Evolutionary conservation across 1,140 invertebrate species (phyloP).

Genomic region (Papilio xuthus): DNA sequence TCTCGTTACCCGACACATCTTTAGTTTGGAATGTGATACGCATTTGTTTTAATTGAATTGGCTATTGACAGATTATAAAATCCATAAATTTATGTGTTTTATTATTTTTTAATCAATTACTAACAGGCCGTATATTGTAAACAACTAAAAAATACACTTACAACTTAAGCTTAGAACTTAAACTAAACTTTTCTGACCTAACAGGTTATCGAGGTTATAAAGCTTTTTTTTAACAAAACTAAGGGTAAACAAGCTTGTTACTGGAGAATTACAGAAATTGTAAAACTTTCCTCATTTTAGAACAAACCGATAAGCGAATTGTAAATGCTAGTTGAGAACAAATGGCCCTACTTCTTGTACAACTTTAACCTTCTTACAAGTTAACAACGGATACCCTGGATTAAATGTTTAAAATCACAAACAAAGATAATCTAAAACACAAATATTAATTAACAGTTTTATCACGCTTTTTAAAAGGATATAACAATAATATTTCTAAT

Average conservation of each 20-base stretch:
- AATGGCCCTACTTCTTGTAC: not conserved
- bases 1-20: not conserved
- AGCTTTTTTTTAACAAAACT: not conserved
- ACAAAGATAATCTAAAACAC: not conserved
- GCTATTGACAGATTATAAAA: not conserved
- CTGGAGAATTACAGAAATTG: not conserved
- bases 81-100: no score
- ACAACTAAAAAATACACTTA: no score
- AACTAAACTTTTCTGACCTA: not conserved
- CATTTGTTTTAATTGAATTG: not conserved
- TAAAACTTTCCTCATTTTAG: constrained; percentile 9
- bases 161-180: no score
- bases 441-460: not conserved
- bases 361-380: constrained; percentile 10
- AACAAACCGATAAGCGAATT: constrained; percentile 24
- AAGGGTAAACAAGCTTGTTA: not conserved
- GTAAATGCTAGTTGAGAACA: constrained; percentile 18
- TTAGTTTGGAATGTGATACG: not conserved
- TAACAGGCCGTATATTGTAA: no score
- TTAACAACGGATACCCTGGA: not conserved
- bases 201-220: not conserved
- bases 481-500: no score
- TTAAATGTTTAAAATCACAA: constrained; percentile 2
- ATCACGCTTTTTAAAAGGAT: no score
- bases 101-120: no score